Percentiles rank a stretch among this genome's conserved stretches.
Evolutionary conservation across 2,888 invertebrate genomes (phyloP).

Genomic region (Rosalia funebris): DNA sequence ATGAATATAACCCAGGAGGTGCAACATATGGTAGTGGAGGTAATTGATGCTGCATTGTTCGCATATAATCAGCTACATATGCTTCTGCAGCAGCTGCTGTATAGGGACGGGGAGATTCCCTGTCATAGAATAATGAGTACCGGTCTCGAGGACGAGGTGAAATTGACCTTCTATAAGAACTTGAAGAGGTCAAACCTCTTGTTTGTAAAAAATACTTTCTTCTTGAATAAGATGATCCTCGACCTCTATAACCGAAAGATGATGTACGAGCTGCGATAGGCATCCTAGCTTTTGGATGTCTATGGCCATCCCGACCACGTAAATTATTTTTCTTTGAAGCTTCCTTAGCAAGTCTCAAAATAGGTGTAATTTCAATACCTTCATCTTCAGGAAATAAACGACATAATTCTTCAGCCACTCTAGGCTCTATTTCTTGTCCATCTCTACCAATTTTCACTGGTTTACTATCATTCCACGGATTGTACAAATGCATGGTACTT

Average conservation of each 20-base stretch:
- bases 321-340: constrained; percentile 70
- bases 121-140: constrained; percentile 72
- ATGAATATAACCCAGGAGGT: constrained; percentile 65
- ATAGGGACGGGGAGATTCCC: constrained; percentile 65
- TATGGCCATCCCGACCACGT: constrained; percentile 62
- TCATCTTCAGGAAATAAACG: constrained; percentile 94
- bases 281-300: constrained; percentile 63
- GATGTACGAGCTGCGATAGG: constrained; percentile 65
- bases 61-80: constrained; percentile 89
- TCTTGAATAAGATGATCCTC: constrained; percentile 67
- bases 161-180: constrained; percentile 68
- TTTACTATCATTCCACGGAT: constrained; percentile 98
- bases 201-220: constrained; percentile 74
- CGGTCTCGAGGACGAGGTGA: constrained; percentile 69
- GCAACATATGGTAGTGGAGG: constrained; percentile 88
- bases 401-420: constrained; percentile 93
- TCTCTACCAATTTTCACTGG: constrained; percentile 99
- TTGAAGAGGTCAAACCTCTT: constrained; percentile 69
- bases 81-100: constrained; percentile 79
- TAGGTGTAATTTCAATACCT: constrained; percentile 88
- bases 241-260: constrained; percentile 66
- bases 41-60: constrained; percentile 86
- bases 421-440: constrained; percentile 97
- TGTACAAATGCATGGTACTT: constrained; percentile 91
- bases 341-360: constrained; percentile 86